Percentiles rank a stretch among this genome's conserved stretches.
Evolutionary conservation across 2,888 invertebrate genomes (phyloP).

Genomic region (Parnassius glacialis): DNA sequence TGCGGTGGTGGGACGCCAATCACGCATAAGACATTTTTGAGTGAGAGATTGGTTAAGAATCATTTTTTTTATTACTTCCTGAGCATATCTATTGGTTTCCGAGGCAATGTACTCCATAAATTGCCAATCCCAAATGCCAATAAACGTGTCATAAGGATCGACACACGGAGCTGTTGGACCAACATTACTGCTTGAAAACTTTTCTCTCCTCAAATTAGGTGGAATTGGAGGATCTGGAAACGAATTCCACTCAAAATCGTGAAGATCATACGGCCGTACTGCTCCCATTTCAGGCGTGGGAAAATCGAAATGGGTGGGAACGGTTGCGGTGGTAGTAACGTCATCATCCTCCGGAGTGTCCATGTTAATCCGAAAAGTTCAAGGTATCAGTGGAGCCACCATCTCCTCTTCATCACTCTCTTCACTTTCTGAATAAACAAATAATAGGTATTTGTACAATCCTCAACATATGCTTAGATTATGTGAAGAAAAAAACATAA

Average conservation of each 20-base stretch:
- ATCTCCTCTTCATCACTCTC: constrained; percentile 3
- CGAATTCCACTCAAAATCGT: constrained; percentile 8
- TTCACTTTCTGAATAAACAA: no score
- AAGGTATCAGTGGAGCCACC: constrained; percentile 2
- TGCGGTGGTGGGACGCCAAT: constrained; percentile 29
- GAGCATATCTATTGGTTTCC: no score
- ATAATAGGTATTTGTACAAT: no score
- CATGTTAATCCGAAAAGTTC: constrained; percentile 2
- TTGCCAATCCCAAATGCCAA: neutral
- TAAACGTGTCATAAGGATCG: constrained; percentile 29
- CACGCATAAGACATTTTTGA: constrained; percentile 26
- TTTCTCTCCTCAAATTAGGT: constrained; percentile 20
- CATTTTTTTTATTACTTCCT: constrained; percentile 22
- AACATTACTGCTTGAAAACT: constrained; percentile 27
- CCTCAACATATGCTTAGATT: no score
- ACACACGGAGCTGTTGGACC: constrained; percentile 30
- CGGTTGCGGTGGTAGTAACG: neutral
- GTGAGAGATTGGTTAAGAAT: constrained; percentile 10
- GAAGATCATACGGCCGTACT: neutral
- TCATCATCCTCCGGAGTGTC: neutral
- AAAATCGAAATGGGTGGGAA: neutral
- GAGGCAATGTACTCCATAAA: no score
- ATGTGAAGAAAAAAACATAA: no score
- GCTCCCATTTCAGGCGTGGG: neutral
- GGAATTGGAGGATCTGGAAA: constrained; percentile 3